A percentile compares a stretch with the other conserved stretches of the same genome.
phyloP scores from a whole-genome alignment of 1,140 invertebrate genomes.

The Grapholita molesta region DNA sequence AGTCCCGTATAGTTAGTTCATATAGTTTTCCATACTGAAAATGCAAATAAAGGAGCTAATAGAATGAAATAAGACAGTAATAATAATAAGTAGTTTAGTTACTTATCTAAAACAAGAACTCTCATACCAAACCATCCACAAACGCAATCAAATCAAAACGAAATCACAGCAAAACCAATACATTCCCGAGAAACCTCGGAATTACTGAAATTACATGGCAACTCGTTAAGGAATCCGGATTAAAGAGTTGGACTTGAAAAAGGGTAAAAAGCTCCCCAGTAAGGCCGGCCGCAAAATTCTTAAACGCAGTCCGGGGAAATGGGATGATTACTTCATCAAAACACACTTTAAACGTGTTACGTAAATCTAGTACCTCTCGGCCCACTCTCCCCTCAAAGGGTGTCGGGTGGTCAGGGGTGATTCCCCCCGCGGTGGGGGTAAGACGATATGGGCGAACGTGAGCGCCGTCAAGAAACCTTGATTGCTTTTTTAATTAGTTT shows the following conservation, averaged over 20 bases:
- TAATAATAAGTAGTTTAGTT: too few species aligned
- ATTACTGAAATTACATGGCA: slow-evolving; percentile 35
- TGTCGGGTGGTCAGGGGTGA: slow-evolving; percentile 38
- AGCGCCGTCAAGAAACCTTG: slow-evolving; percentile 77
- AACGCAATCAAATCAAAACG: neutral
- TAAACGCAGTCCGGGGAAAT: slow-evolving; percentile 73
- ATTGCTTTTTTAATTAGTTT: slow-evolving; percentile 77
- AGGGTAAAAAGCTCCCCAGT: slow-evolving; percentile 22
- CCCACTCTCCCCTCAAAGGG: slow-evolving; percentile 54
- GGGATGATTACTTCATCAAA: slow-evolving; percentile 77
- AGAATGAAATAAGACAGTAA: too few species aligned
- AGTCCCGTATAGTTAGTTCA: too few species aligned
- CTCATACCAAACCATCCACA: neutral
- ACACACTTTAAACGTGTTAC: slow-evolving; percentile 78
- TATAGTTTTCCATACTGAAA: too few species aligned
- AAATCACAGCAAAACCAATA: slow-evolving; percentile 19
- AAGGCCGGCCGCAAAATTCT: slow-evolving; percentile 65
- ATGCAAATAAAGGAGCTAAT: too few species aligned
- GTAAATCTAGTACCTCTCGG: slow-evolving; percentile 72
- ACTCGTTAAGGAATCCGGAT: slow-evolving; percentile 48
- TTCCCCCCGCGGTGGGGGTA: slow-evolving; percentile 57
- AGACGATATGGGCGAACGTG: slow-evolving; percentile 77
- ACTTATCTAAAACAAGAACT: neutral
- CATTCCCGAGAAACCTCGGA: slow-evolving; percentile 23
- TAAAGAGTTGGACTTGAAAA: slow-evolving; percentile 39